Conservation (phyloP, 2,797 vertebrate genomes). For the Sebastes glaucus region DNA sequence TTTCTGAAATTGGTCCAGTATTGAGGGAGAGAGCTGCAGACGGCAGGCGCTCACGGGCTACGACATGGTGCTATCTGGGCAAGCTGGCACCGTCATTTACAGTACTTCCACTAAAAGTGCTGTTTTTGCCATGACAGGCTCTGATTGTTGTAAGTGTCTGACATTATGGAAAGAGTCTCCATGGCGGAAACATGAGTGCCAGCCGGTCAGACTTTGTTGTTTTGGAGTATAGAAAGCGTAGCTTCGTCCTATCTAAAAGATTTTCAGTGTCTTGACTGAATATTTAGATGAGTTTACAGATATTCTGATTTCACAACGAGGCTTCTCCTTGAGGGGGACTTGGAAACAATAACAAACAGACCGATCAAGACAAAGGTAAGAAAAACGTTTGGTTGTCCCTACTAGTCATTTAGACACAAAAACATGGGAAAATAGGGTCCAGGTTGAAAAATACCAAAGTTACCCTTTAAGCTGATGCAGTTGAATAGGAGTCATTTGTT, state of each 20-base stretch:
- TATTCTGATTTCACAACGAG: too few relatives aligned
- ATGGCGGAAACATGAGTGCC: too few relatives aligned
- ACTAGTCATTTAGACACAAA: not conserved
- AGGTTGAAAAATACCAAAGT: too few relatives aligned
- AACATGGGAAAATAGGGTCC: not conserved
- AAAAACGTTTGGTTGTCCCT: too few relatives aligned
- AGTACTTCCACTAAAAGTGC: not conserved
- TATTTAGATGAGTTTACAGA: not conserved
- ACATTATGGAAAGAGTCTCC: not conserved
- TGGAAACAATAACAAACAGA: too few relatives aligned
- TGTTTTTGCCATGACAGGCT: not conserved
- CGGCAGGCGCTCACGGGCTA: not conserved
- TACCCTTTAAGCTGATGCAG: not conserved
- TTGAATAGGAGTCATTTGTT: slow-evolving; percentile 9
- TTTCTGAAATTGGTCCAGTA: not conserved
- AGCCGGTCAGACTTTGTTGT: too few relatives aligned
- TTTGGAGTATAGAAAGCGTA: not conserved
- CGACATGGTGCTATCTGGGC: too few relatives aligned
- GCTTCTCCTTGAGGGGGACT: too few relatives aligned
- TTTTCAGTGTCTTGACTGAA: not conserved
- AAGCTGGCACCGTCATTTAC: not conserved
- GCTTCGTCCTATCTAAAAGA: not conserved
- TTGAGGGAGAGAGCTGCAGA: not conserved
- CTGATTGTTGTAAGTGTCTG: not conserved
- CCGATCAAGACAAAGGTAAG: too few relatives aligned